These are phyloP conservation scores for Drosophila atroscutellata DNA, from an alignment of 2,888 invertebrate species.

Conservation along the genomic window DNA sequence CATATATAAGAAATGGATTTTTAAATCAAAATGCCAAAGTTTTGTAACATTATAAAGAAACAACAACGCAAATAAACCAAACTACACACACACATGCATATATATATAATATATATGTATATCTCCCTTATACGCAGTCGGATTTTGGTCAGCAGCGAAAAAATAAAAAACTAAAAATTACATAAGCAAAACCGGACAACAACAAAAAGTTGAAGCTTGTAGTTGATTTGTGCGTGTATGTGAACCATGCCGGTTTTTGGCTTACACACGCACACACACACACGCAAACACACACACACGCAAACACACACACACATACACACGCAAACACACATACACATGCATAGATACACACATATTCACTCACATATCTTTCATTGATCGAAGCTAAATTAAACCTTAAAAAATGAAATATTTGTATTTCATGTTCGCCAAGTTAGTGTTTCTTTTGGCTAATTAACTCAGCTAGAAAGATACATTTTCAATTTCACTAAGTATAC, in stretches of 20 bases:
- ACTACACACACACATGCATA: slow-evolving; percentile 8
- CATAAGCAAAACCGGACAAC: slow-evolving; percentile 33
- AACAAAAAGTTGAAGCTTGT: slow-evolving; percentile 30
- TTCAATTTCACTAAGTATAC: slow-evolving; percentile 10
- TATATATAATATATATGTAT: background rate
- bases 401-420: slow-evolving; percentile 25
- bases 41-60: slow-evolving; percentile 60
- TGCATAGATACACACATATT: background rate
- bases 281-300: slow-evolving; percentile 7
- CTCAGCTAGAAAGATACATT: slow-evolving; percentile 1
- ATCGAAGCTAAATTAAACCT: slow-evolving; percentile 52
- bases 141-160: slow-evolving; percentile 52
- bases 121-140: slow-evolving; percentile 31
- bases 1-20: slow-evolving; percentile 25
- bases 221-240: slow-evolving; percentile 30
- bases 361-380: slow-evolving; percentile 37
- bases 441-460: slow-evolving; percentile 13
- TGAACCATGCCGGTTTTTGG: slow-evolving; percentile 58
- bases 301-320: slow-evolving; percentile 3
- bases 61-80: slow-evolving; percentile 36
- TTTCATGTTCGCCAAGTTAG: slow-evolving; percentile 17
- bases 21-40: slow-evolving; percentile 69
- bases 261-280: slow-evolving; percentile 23
- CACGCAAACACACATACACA: slow-evolving; percentile 2
- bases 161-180: slow-evolving; percentile 34